Evolutionary conservation across 2,888 invertebrate genomes (phyloP), one percentile per base, ranked within the genome.

Genomic region (Thera obeliscata): DNA sequence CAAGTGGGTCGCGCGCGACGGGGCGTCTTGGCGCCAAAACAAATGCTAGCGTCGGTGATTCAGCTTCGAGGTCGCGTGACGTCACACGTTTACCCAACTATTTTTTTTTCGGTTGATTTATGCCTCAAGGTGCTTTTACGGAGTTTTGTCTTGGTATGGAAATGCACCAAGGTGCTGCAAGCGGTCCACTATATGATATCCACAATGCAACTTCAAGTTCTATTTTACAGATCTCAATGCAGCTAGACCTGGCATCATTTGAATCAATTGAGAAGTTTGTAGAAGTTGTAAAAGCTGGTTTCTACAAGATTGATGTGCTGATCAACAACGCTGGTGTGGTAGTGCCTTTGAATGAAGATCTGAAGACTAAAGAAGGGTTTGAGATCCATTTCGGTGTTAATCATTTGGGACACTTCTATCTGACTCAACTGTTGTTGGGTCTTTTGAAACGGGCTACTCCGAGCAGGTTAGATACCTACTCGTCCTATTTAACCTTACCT

Each of bases 351-450:
- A 87, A 91, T 2, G 83, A 91, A 73, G 94, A 95, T 75, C 82
- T 87, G 67, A 94, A 94, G 76, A 96, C 96, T 0, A 93, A 94
- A 77, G 96, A 97, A 81, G 96, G 96, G 1, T 96, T 96, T 81
- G 97, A 98, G 88, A 95, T 96, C 71, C 96, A 97, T 84, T 95
- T 97, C 75, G 97, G 97, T 11, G 96, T 97, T 0, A 98, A 98
- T 84, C 96, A 98, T 83, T 89, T 98, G 70, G 97, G 97, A 0
- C 98, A 98, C 82, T 98, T 98, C 85, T 94, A 97, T 61, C 90
- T 98, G n/a, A 98, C 98, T 1, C 96, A 96, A 79, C 89, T 97
- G 69, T 91, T 98, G 9, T 79, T 97, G 64, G 96, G 96, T 60
- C 89, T 94, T 49, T 83, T 97, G 70, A 95, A 95, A 81, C 91